Evolutionary conservation across 2,888 invertebrate genomes (phyloP), one percentile per base, ranked within the genome.

Genomic region (Lottia scabra): DNA sequence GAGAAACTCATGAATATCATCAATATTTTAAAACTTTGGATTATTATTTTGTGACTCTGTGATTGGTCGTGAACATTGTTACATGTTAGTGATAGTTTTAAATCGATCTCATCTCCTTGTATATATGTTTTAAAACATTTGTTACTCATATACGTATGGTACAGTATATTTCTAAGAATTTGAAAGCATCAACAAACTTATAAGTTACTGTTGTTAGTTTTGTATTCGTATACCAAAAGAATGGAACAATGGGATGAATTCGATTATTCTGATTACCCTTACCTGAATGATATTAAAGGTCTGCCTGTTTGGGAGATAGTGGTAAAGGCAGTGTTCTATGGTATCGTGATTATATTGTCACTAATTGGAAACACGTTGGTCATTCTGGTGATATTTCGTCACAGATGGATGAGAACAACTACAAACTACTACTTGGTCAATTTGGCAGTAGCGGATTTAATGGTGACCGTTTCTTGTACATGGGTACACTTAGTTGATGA

Each of bases 401-500:
- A 75, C 19, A 77, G 74, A 43, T 65, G 79, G 23, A 78, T 83
- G 82, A 73, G 80, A 38, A 83, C 83, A 4, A 78, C 81, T 6
- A 83, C 83, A 43, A 83, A 83, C 74, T 83, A 73, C 69, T 82
- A 82, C 74, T 74, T 83, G 45, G 83, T 83, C 64, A 83, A 83
- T 63, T 71, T 83, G 70, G 81, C 80, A 27, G 75, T 81, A 4
- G 75, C 81, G 3, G 82, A 82, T 70, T 73, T 82, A 26, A 48
- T 80, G 67, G 81, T 82, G 30, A 75, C 78, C 38, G 27, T 77
- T 8, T 89, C 94, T 6, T 94, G 94, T 74, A 94, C 95, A 0
- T 93, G 93, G 92, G 93, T 95, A 83, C 93, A 94, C 89, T 90
- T 95, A 77, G 91, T 93, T 23, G 91, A 93, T 63, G 94, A 95